Conservation (phyloP, 2,797 vertebrate species). For the Hipposideros larvatus region DNA sequence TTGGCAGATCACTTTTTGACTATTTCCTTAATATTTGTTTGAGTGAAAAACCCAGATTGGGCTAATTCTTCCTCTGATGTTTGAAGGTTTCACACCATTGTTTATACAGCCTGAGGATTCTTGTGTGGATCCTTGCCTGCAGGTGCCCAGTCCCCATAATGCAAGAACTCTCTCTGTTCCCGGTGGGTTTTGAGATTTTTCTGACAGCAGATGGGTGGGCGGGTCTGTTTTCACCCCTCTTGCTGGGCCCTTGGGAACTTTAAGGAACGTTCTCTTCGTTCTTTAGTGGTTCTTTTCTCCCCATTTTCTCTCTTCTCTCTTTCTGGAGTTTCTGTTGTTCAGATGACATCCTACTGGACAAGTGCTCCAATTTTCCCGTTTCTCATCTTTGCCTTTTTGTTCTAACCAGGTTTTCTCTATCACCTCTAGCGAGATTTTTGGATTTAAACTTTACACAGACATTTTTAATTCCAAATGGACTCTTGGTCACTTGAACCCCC, state of each 20-base stretch:
- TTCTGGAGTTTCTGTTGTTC: not conserved
- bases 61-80: not conserved
- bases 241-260: too few species aligned
- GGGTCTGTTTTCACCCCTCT: too few species aligned
- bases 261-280: too few species aligned
- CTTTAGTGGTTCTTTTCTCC: too few species aligned
- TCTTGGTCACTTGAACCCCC: too few species aligned
- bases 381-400: not conserved
- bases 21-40: not conserved
- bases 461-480: not conserved
- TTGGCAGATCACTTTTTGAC: not conserved
- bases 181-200: too few species aligned
- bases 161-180: too few species aligned
- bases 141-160: accelerated
- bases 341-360: accelerated
- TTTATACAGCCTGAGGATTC: too few species aligned
- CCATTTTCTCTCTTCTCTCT: not conserved
- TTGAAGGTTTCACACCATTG: accelerated
- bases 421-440: not conserved
- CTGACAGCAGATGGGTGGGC: too few species aligned
- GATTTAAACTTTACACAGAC: not conserved
- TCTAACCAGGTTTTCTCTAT: not conserved
- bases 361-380: too few species aligned
- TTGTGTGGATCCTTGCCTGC: not conserved
- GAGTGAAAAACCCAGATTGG: not conserved